A percentile compares a stretch with the other conserved stretches of the same genome.
These are phyloP conservation scores for Sesia bembeciformis DNA, from an alignment of 2,888 invertebrate species.

Conservation along the genomic window DNA sequence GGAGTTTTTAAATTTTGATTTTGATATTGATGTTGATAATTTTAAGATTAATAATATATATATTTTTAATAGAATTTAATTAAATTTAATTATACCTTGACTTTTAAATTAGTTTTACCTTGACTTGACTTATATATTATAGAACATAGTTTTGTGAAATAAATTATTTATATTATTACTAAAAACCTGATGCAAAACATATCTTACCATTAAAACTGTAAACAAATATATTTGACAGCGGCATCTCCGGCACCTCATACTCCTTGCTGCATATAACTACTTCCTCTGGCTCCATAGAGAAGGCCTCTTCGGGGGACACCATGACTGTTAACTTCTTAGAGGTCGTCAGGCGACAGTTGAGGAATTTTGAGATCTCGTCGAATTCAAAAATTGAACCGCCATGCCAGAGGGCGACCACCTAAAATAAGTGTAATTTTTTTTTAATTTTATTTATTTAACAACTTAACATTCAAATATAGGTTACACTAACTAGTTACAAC, in stretches of 20 bases:
- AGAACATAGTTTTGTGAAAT: no score
- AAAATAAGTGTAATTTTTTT: not conserved
- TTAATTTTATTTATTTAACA: no score
- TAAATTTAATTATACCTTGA: no score
- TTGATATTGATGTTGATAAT: no score
- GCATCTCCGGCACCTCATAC: constrained; percentile 52
- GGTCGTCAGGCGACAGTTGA: constrained; percentile 27
- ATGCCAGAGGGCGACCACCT: constrained; percentile 62
- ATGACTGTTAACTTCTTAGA: constrained; percentile 42
- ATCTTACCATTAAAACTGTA: constrained; percentile 48
- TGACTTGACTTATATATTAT: no score
- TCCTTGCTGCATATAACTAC: constrained; percentile 43
- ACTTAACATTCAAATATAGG: no score
- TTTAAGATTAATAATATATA: no score
- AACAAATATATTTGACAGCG: constrained; percentile 46
- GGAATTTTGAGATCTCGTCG: constrained; percentile 40
- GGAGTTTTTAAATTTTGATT: no score
- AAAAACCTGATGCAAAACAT: not conserved
- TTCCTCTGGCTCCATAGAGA: constrained; percentile 49
- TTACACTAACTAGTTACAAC: no score
- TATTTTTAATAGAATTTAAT: no score
- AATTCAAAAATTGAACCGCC: constrained; percentile 53
- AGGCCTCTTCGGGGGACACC: constrained; percentile 49
- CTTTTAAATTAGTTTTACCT: no score
- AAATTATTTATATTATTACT: no score